These are phyloP conservation scores for Panthera tigris DNA, from an alignment of 2,113 vertebrate species.

Conservation along the genomic window DNA sequence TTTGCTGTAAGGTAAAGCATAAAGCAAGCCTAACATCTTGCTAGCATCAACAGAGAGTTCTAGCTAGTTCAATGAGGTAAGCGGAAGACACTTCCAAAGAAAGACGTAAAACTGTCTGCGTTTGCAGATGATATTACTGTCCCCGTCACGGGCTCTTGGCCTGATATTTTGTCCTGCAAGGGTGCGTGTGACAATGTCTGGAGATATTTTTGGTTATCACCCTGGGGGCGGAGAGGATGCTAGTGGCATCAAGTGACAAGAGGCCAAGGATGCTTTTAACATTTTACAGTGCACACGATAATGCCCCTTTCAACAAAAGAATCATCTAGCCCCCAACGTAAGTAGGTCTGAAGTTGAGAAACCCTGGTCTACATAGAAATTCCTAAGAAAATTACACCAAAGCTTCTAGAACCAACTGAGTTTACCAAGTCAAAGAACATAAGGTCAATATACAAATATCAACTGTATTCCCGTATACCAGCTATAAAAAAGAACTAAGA, in stretches of 20 bases:
- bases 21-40: neutral
- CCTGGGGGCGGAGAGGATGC: neutral
- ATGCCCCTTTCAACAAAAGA: neutral
- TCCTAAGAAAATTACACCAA: neutral
- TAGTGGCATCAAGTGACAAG: neutral
- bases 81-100: neutral
- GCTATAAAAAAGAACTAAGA: neutral
- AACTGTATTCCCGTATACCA: neutral
- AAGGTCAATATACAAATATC: neutral
- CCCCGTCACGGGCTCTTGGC: neutral
- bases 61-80: neutral
- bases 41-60: neutral
- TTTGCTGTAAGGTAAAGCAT: neutral
- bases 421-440: neutral
- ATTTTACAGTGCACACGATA: neutral
- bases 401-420: neutral
- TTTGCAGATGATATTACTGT: neutral
- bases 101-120: neutral
- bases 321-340: neutral
- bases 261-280: neutral
- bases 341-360: neutral
- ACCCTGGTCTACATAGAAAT: neutral
- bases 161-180: neutral
- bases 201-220: neutral
- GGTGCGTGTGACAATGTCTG: neutral